A percentile compares a stretch with the other conserved stretches of the same genome.
Evolutionary conservation across 2,797 vertebrate genomes (phyloP).

Genomic region (Myiothlypis coronata): DNA sequence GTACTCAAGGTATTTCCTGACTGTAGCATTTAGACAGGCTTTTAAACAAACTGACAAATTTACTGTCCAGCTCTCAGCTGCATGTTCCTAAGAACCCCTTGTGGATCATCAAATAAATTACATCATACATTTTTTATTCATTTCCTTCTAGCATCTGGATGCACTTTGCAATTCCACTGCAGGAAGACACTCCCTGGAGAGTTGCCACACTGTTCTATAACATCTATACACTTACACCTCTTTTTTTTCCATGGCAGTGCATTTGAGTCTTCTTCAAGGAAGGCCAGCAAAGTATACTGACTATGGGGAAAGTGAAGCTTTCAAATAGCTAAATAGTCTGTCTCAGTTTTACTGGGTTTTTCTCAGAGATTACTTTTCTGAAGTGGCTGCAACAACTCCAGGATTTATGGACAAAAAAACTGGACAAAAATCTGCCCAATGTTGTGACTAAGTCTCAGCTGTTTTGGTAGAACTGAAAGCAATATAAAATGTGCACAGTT

Average conservation of each 20-base stretch:
- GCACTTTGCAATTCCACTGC: background rate
- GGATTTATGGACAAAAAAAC: background rate
- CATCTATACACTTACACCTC: rapidly evolving
- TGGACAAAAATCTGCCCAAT: too few relatives aligned
- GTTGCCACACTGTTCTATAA: background rate
- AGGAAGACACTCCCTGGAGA: background rate
- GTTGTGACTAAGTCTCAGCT: background rate
- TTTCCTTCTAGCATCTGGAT: background rate
- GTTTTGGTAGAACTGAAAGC: background rate
- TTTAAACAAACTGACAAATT: background rate
- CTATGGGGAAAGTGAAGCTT: background rate
- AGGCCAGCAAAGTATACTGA: background rate
- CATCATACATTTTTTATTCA: background rate
- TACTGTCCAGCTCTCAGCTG: background rate
- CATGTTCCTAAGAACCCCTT: background rate
- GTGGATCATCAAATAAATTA: background rate
- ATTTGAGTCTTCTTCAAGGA: background rate
- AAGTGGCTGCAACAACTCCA: background rate
- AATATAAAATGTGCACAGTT: background rate
- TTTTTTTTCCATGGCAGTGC: background rate
- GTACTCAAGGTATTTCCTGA: background rate
- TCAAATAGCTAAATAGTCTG: background rate
- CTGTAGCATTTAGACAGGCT: background rate
- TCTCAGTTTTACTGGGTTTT: background rate
- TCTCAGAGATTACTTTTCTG: background rate